A percentile compares a stretch with the other conserved stretches of the same genome.
These are phyloP conservation scores for Cervus canadensis DNA, from an alignment of 2,113 vertebrate species.

Conservation along the genomic window DNA sequence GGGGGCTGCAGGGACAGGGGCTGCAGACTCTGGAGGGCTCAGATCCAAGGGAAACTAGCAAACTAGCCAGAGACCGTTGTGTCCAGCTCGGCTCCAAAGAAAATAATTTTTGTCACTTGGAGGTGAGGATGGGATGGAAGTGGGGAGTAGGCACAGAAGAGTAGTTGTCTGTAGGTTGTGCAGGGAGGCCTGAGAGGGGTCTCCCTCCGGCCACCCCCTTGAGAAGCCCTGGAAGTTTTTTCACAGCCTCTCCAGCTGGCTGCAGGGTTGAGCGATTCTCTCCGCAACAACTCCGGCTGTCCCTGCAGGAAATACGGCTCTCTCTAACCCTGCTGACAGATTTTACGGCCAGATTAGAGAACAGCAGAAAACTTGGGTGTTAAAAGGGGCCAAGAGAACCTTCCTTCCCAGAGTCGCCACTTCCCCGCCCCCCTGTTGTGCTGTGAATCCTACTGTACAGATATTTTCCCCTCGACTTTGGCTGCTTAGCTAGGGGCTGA, in stretches of 20 bases:
- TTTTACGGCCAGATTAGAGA: constrained; percentile 72
- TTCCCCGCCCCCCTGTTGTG: background rate
- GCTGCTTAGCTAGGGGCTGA: background rate
- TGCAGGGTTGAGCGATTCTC: background rate
- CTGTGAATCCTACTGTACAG: background rate
- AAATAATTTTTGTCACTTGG: background rate
- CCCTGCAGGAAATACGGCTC: constrained; percentile 60
- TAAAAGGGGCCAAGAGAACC: constrained; percentile 39
- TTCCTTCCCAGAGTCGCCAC: background rate
- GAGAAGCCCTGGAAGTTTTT: background rate
- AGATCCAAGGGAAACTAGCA: background rate
- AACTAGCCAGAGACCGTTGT: background rate
- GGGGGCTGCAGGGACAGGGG: background rate
- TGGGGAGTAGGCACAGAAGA: background rate
- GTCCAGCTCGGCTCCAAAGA: background rate
- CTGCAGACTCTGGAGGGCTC: background rate
- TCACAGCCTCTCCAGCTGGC: background rate
- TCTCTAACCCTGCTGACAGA: constrained; percentile 68
- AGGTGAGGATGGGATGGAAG: background rate
- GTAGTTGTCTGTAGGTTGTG: background rate
- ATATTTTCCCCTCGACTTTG: background rate
- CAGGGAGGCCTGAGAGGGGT: background rate
- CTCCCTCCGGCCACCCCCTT: background rate
- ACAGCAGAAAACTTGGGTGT: constrained; percentile 61
- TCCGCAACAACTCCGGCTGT: background rate